These are phyloP conservation scores for Microcaecilia unicolor DNA, from an alignment of 2,797 vertebrate species.

Conservation along the genomic window DNA sequence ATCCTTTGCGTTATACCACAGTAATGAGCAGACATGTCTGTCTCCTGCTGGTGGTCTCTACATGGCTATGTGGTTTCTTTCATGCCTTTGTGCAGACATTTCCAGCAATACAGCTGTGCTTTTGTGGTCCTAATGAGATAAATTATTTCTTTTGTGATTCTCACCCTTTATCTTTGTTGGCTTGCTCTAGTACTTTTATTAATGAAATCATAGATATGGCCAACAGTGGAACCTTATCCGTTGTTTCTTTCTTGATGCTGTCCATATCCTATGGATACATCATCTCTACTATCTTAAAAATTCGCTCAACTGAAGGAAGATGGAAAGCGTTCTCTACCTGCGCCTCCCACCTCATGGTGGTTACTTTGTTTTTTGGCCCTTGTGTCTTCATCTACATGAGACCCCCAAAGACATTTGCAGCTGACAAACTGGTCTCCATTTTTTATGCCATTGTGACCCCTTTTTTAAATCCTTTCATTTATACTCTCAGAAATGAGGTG, in stretches of 20 bases:
- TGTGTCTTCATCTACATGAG: too few relatives aligned
- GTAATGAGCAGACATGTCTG: too few relatives aligned
- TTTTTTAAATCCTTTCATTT: too few relatives aligned
- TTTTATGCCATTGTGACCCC: background rate
- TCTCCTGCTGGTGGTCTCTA: too few relatives aligned
- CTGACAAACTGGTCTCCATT: too few relatives aligned
- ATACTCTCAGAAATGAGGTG: background rate
- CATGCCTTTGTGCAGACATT: slow-evolving; percentile 6
- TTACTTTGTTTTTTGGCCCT: background rate
- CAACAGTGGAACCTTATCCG: slow-evolving; percentile 1
- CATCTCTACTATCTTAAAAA: slow-evolving; percentile 13
- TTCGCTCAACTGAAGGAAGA: too few relatives aligned
- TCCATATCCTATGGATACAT: slow-evolving; percentile 13
- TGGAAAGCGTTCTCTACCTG: too few relatives aligned
- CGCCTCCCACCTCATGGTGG: too few relatives aligned
- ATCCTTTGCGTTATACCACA: too few relatives aligned
- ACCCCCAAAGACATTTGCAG: background rate
- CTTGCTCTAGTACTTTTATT: background rate
- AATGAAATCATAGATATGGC: background rate
- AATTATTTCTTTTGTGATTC: slow-evolving; percentile 14
- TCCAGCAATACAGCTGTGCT: slow-evolving; percentile 13
- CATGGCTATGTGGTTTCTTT: slow-evolving; percentile 11
- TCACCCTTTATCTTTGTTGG: slow-evolving; percentile 6
- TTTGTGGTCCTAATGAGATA: too few relatives aligned
- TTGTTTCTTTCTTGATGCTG: background rate